Conservation (phyloP, 2,888 invertebrate genomes). For the Diplazon laetatorius region DNA sequence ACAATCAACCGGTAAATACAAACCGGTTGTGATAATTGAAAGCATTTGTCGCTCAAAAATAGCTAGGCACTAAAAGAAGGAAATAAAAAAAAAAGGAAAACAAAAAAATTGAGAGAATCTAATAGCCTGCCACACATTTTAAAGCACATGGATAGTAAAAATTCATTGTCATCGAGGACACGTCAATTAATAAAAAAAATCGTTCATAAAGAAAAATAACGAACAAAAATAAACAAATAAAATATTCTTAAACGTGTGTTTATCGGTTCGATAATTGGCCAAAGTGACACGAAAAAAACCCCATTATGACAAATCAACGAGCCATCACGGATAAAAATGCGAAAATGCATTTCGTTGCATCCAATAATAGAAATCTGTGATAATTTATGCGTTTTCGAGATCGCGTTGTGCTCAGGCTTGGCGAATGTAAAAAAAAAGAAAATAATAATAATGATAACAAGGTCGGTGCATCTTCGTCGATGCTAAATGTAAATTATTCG, state of each 20-base stretch:
- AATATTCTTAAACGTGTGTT: not conserved
- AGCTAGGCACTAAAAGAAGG: conserved; percentile 13
- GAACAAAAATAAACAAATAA: too few species aligned
- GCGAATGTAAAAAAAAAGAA: conserved; percentile 31
- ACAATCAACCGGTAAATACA: not conserved
- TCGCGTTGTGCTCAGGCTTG: not conserved
- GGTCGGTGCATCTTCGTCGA: conserved; percentile 21
- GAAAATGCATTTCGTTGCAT: conserved; percentile 1
- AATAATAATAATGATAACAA: too few species aligned
- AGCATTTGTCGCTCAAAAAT: conserved; percentile 11
- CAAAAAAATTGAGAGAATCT: conserved; percentile 12
- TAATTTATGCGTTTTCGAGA: conserved; percentile 2
- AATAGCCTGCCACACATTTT: conserved; percentile 22
- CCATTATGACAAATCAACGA: not conserved
- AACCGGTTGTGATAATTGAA: conserved; percentile 1
- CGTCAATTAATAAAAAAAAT: too few species aligned
- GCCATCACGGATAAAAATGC: conserved; percentile 3
- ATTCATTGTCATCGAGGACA: conserved; percentile 6
- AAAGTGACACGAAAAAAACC: not conserved
- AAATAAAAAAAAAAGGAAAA: too few species aligned
- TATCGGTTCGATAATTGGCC: not conserved
- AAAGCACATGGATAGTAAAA: not conserved
- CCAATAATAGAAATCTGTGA: not conserved
- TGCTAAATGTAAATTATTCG: too few species aligned
- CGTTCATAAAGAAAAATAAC: too few species aligned